Evolutionary conservation across 2,113 vertebrate genomes (phyloP).

Genomic region (Synodontis membranacea): DNA sequence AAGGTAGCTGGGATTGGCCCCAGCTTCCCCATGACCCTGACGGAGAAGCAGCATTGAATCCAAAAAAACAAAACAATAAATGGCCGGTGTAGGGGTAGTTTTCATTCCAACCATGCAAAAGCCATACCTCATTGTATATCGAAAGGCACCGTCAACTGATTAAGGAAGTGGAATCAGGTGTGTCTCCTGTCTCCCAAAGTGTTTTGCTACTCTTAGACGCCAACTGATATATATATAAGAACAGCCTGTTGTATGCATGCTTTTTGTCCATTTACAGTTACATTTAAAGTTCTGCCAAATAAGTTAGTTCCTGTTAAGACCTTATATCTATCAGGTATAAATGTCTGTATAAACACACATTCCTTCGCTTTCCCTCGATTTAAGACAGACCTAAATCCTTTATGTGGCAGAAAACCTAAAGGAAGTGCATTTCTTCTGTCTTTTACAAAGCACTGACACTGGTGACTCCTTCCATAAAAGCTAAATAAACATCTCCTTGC

Average conservation of each 20-base stretch:
- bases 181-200: neutral
- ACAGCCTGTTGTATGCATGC: neutral
- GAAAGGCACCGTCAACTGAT: neutral
- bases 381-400: neutral
- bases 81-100: no score
- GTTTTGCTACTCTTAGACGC: neutral
- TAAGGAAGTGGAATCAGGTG: neutral
- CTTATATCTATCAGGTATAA: neutral
- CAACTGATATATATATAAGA: neutral
- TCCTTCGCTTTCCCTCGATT: neutral
- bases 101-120: neutral
- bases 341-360: neutral
- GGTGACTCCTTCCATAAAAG: neutral
- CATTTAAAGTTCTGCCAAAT: neutral
- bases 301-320: neutral
- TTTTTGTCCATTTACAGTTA: neutral
- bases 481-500: neutral
- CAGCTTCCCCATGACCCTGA: no score
- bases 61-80: no score
- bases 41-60: no score
- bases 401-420: neutral
- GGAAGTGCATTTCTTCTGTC: neutral
- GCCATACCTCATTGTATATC: neutral
- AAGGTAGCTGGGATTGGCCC: no score
- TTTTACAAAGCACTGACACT: neutral